phyloP scores from a whole-genome alignment of 2,888 invertebrate species.

The Meganola albula region DNA sequence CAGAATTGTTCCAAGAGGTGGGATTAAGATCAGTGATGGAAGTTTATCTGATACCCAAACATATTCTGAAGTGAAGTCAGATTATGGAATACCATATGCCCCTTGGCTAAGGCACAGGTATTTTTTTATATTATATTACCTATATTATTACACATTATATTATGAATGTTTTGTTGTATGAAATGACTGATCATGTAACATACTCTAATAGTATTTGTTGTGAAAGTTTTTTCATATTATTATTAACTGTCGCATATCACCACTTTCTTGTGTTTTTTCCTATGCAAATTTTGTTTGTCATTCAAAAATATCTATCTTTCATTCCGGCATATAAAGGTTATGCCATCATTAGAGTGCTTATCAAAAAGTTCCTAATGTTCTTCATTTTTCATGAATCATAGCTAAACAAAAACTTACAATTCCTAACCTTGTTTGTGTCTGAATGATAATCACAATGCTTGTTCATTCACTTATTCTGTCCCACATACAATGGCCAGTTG shows the following conservation, averaged over 20 bases:
- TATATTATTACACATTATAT: no score
- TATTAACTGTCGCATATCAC: slow-evolving; percentile 19
- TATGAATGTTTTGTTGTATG: slow-evolving; percentile 26
- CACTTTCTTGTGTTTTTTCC: slow-evolving; percentile 20
- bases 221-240: slow-evolving; percentile 16
- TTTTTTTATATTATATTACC: slow-evolving; percentile 25
- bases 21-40: slow-evolving; percentile 83
- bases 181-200: slow-evolving; percentile 23
- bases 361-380: no score
- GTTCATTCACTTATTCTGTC: slow-evolving; percentile 51
- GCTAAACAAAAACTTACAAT: no score
- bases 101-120: slow-evolving; percentile 92
- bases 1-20: slow-evolving; percentile 71
- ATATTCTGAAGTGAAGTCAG: slow-evolving; percentile 83
- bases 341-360: no score
- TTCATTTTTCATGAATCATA: no score
- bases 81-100: slow-evolving; percentile 89
- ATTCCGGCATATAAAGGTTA: no score
- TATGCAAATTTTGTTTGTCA: slow-evolving; percentile 28
- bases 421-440: no score
- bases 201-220: slow-evolving; percentile 15
- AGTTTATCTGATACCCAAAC: slow-evolving; percentile 92
- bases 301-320: no score
- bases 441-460: no score
- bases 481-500: slow-evolving; percentile 57